Conservation (phyloP, 1,140 invertebrate species). For the Drosophila baimaii region DNA sequence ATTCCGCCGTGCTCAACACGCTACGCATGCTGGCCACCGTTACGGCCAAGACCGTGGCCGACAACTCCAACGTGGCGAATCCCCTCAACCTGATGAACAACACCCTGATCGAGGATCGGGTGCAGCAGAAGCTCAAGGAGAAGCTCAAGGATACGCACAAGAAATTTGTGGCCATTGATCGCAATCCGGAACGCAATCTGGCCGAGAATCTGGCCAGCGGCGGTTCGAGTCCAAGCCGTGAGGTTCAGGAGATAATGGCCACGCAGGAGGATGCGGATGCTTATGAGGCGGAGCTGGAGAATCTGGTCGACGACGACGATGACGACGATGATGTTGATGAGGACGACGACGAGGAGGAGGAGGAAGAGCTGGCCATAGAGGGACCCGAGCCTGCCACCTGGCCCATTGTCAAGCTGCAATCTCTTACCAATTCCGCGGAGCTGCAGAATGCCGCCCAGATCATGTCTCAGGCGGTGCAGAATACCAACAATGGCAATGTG, state of each 20-base stretch:
- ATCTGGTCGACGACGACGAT: slow-evolving; percentile 67
- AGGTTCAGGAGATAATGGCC: slow-evolving; percentile 92
- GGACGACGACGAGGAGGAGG: slow-evolving; percentile 55
- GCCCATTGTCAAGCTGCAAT: slow-evolving; percentile 45
- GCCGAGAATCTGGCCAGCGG: slow-evolving; percentile 85
- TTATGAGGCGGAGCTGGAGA: slow-evolving; percentile 64
- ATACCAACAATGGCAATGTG: slow-evolving; percentile 72
- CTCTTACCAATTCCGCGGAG: slow-evolving; percentile 70
- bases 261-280: slow-evolving; percentile 85
- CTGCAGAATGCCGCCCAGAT: slow-evolving; percentile 79
- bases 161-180: slow-evolving; percentile 75
- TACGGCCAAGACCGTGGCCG: slow-evolving; percentile 45
- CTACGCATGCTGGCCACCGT: slow-evolving; percentile 80
- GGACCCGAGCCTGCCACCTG: slow-evolving; percentile 51
- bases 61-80: slow-evolving; percentile 64
- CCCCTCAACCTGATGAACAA: slow-evolving; percentile 80
- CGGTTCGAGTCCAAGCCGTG: slow-evolving; percentile 93
- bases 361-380: slow-evolving; percentile 51
- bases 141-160: slow-evolving; percentile 70
- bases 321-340: slow-evolving; percentile 62
- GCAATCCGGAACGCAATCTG: slow-evolving; percentile 71
- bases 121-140: slow-evolving; percentile 79
- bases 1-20: slow-evolving; percentile 78
- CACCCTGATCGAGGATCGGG: slow-evolving; percentile 76
- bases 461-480: slow-evolving; percentile 77